A percentile compares a stretch with the other conserved stretches of the same genome.
phyloP scores from a whole-genome alignment of 2,113 vertebrate genomes.

The Calidris pygmaea region DNA sequence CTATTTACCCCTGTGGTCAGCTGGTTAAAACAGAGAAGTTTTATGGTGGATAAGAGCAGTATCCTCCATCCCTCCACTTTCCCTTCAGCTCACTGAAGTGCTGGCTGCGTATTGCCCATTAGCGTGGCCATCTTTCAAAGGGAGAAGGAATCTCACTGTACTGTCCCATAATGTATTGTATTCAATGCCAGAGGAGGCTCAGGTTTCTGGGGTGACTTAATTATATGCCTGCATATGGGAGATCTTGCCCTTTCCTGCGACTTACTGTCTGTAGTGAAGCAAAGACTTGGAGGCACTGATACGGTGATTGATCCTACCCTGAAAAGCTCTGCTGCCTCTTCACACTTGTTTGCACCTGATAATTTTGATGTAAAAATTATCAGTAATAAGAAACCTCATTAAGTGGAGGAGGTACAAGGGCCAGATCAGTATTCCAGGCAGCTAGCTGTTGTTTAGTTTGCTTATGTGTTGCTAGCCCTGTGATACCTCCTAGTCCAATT shows the following conservation, averaged over 20 bases:
- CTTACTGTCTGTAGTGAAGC: background rate
- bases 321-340: background rate
- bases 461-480: background rate
- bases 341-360: background rate
- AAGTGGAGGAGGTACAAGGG: background rate
- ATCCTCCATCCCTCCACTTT: background rate
- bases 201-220: background rate
- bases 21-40: background rate
- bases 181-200: background rate
- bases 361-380: background rate
- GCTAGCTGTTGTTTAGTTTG: background rate
- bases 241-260: background rate
- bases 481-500: background rate
- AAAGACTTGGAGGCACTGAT: background rate
- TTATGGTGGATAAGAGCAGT: background rate
- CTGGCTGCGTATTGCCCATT: accelerated
- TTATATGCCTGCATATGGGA: background rate
- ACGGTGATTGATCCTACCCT: background rate
- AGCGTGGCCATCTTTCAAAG: background rate
- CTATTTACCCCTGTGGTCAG: background rate
- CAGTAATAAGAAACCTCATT: background rate
- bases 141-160: background rate
- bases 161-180: background rate
- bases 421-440: background rate
- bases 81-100: background rate